Evolutionary conservation across 2,888 invertebrate genomes (phyloP), one percentile per base, ranked within the genome.

Genomic region (Cecidostiba fungosa): DNA sequence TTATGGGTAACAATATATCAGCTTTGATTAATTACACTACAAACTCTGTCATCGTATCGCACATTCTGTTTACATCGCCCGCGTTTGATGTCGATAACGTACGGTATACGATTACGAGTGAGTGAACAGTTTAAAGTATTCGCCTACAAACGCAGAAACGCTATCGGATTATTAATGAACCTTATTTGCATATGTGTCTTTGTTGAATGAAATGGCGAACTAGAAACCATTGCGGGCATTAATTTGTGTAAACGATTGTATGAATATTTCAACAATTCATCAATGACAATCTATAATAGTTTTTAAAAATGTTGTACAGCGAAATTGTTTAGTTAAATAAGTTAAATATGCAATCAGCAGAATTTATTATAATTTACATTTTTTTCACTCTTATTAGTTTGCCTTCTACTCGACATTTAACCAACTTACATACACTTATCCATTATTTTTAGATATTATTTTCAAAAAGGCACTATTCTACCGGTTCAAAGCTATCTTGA

Each of bases 41-140:
- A 84, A 82, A 84, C 69, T 84, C 77, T 77, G 81, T 81, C 80
- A 77, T 80, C 73, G 50, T 5, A 72, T 47, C 66, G 39, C 66
- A 26, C 12, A 72, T 50, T 82, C 82, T 82, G 79, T 82, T 85
- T 82, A 66, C 77, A 77, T 29, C 6, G 19, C 6, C 12, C 54
- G 29, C 26, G 26, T 80, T 77, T 32, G 72, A 50, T 59, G 39
- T 23, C 43, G 39, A 69, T 82, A 80, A 70, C 32, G 23, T 26
- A 76, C 47, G 77, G 59, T 47, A 32, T 32, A 77, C 72, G 39
- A 69, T 84, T 32, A 73, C 69, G 43, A 70, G n/a, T 43, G 62
- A 23, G 5, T 29, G 23, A 10, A 1, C 32, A 19, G 39, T 50
- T 29, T 26, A 69, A 73, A 70, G n/a, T 26, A 26, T 43, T 36